These are phyloP conservation scores for Oscarella lobularis DNA, from an alignment of 37 sponge, comb jelly and placozoan genomes.

Conservation along the genomic window DNA sequence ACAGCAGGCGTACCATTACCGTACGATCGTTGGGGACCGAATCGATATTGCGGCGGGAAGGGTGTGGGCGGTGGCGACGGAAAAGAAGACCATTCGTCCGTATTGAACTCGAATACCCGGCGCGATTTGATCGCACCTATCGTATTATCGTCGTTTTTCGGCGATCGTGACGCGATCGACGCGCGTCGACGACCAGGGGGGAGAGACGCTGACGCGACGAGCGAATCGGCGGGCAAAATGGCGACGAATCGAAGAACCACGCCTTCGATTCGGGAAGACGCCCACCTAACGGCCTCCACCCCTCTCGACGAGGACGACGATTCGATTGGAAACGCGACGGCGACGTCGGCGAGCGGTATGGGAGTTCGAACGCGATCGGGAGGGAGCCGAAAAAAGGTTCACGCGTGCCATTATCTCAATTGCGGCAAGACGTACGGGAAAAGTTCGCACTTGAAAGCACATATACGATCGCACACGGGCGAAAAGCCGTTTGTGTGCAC, in stretches of 20 bases:
- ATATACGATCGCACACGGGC: conserved; percentile 96
- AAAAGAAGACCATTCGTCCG: background rate
- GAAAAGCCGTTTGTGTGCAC: conserved; percentile 92
- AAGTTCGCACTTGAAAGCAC: conserved; percentile 96
- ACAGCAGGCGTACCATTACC: too few species aligned
- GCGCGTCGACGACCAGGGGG: too few species aligned
- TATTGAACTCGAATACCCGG: background rate
- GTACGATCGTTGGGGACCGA: too few species aligned
- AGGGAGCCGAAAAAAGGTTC: conserved; percentile 39
- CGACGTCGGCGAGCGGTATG: too few species aligned
- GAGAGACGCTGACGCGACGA: too few species aligned
- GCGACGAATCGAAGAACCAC: too few species aligned
- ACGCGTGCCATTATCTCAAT: conserved; percentile 71
- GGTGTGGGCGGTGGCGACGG: background rate
- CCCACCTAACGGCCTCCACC: conserved; percentile 8
- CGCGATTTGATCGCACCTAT: too few species aligned
- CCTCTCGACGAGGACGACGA: background rate
- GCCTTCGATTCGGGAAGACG: background rate
- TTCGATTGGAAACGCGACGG: background rate
- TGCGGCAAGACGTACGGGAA: conserved; percentile 95
- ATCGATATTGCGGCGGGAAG: background rate
- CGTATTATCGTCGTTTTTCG: background rate
- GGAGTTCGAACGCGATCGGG: background rate
- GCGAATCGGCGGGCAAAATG: background rate
- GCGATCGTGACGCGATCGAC: background rate